Base-by-base conservation (phyloP, 1,140 invertebrate genomes). In the Zaprionus camerounensis region DNA sequence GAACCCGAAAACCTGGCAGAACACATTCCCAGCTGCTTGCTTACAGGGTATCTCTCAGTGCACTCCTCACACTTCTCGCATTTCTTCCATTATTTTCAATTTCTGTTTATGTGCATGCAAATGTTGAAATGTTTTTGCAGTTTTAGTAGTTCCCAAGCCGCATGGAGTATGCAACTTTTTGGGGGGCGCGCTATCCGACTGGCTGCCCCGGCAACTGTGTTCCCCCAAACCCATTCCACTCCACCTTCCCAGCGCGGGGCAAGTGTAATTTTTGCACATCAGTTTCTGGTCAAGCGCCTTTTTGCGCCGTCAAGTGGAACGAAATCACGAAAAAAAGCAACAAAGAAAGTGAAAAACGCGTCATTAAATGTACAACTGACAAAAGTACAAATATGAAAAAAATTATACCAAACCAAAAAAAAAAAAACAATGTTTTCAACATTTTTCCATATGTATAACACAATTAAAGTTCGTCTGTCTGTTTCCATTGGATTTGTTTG, bases 201-300 rank as follows among this genome's bases (percentile, higher is more conserved):
- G 13, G 17, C n/a, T 46, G 5, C 11, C 15, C 36, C 36, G 36
- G 44, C 41, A 46, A n/a, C 41, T 46, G 41, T 44, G 5, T 20
- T 22, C 17, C 17, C 7, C 38, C 38, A 31, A 20, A 20, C 7
- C 17, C 41, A 9, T 7, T 17, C n/a, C 41, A n/a, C 41, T 12
- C 62, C 70, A 56, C 26, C 26, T 6, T 6, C 2, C 2, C 9
- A 9, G 31, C 9, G 26, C 62, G 64, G 76, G 66, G 56, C 66
- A 66, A 56, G 57, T 76, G 62, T 76, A 76, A 74, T 66, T 79
- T 78, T 76, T 79, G 81, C 81, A 72, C 73, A 78, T 81, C 66
- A 74, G 67, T 81, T 83, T 83, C 81, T 81, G 79, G 81, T 81
- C 81, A 83, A 83, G 81, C 72, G 81, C 79, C 51, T 83, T 81